These are phyloP conservation scores for Torymus aiolomorphi DNA, from an alignment of 2,888 invertebrate genomes.

Conservation along the genomic window DNA sequence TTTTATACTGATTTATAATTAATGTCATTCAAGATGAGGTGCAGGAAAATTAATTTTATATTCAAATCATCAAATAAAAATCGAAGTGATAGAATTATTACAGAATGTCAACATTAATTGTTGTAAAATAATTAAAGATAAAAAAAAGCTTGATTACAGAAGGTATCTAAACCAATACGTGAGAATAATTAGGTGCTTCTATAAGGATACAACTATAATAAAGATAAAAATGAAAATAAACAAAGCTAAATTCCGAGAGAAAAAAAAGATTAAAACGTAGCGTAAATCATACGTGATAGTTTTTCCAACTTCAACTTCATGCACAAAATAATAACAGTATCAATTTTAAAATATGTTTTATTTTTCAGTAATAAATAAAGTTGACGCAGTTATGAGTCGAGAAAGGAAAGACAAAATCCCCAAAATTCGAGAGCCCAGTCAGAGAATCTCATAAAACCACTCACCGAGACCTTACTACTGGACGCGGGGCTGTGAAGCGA, in stretches of 20 bases:
- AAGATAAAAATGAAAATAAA: background rate
- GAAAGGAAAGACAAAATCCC: background rate
- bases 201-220: background rate
- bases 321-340: too few relatives aligned
- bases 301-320: too few relatives aligned
- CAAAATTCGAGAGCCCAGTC: background rate
- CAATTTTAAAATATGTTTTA: too few relatives aligned
- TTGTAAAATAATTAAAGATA: background rate
- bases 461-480: slow-evolving; percentile 81
- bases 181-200: background rate
- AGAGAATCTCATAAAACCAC: background rate
- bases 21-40: too few relatives aligned
- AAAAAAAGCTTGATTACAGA: background rate
- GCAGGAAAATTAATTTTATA: too few relatives aligned
- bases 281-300: too few relatives aligned
- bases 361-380: too few relatives aligned
- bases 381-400: background rate
- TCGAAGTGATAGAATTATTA: background rate
- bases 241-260: background rate
- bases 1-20: too few relatives aligned
- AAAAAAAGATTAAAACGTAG: too few relatives aligned
- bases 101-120: background rate
- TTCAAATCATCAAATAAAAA: too few relatives aligned
- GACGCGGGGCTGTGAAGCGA: slow-evolving; percentile 79
- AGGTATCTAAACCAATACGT: background rate